Evolutionary conservation across 1,140 invertebrate genomes (phyloP).

Genomic region (Mylabris phalerata): DNA sequence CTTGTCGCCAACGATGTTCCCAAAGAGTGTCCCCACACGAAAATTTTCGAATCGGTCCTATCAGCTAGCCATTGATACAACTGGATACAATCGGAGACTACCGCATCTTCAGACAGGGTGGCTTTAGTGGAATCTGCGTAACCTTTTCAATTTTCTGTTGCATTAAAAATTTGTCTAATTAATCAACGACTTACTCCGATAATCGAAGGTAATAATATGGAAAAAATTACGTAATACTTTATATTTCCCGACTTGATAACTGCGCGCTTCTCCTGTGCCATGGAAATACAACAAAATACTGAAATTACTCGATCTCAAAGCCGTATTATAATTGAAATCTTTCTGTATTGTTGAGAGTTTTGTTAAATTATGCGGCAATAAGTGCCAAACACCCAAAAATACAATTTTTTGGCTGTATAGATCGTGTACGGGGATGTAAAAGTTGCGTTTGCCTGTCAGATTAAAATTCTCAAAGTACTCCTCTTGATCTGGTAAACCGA

Average conservation of each 20-base stretch:
- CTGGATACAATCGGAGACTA: conserved; percentile 33
- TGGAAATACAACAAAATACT: conserved; percentile 36
- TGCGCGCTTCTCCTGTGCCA: conserved; percentile 34
- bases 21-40: conserved; percentile 38
- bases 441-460: conserved; percentile 24
- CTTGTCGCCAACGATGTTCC: conserved; percentile 30
- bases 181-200: conserved; percentile 57
- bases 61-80: conserved; percentile 31
- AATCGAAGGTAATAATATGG: conserved; percentile 87
- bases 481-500: conserved; percentile 21
- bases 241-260: conserved; percentile 27
- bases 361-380: conserved; percentile 27
- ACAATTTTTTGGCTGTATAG: conserved; percentile 11
- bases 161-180: not conserved
- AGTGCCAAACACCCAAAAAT: conserved; percentile 32
- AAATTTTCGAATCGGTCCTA: conserved; percentile 28
- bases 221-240: conserved; percentile 29
- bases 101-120: conserved; percentile 30
- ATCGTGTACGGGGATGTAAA: conserved; percentile 29
- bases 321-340: conserved; percentile 25
- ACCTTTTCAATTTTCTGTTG: conserved; percentile 19
- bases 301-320: conserved; percentile 23
- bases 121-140: conserved; percentile 36
- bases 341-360: conserved; percentile 10
- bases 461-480: conserved; percentile 25